phyloP scores from a whole-genome alignment of 2,888 invertebrate species.

The Nephrotoma appendiculata region DNA sequence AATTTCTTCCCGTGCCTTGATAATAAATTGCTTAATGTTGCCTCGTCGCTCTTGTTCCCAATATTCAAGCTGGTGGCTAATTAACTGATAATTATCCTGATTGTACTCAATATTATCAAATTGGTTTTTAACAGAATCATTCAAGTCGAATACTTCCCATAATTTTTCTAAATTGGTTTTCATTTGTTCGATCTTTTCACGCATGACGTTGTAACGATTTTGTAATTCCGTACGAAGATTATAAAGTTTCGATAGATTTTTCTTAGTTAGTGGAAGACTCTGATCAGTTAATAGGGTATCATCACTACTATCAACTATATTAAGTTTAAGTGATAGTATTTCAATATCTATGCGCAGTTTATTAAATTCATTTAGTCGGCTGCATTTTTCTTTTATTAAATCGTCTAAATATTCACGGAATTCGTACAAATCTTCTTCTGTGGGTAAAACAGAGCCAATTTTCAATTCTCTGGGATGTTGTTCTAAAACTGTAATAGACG shows the following conservation, averaged over 20 bases:
- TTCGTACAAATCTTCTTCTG: conserved; percentile 42
- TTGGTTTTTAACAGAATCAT: conserved; percentile 43
- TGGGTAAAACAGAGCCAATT: conserved; percentile 37
- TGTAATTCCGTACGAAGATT: conserved; percentile 41
- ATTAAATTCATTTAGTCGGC: conserved; percentile 31
- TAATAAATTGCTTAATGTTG: conserved; percentile 47
- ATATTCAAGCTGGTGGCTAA: conserved; percentile 50
- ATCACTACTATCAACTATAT: conserved; percentile 22
- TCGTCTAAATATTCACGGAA: conserved; percentile 42
- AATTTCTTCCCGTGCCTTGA: conserved; percentile 53
- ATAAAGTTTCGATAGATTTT: conserved; percentile 46
- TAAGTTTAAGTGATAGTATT: conserved; percentile 27
- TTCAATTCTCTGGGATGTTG: conserved; percentile 21
- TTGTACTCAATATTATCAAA: conserved; percentile 36
- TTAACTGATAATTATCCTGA: conserved; percentile 23
- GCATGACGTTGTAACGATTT: conserved; percentile 40
- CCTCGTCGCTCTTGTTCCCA: conserved; percentile 62
- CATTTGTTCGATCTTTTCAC: conserved; percentile 41
- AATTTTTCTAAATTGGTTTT: conserved; percentile 47
- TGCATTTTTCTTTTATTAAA: conserved; percentile 44
- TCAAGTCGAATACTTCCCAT: conserved; percentile 62
- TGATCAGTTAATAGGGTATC: conserved; percentile 26
- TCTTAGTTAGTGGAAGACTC: conserved; percentile 41
- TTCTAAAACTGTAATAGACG: conserved; percentile 19
- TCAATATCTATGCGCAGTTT: conserved; percentile 29